Percentiles rank a stretch among this genome's conserved stretches.
Conservation (phyloP, 2,797 vertebrate genomes). For the Lithobates pipiens region DNA sequence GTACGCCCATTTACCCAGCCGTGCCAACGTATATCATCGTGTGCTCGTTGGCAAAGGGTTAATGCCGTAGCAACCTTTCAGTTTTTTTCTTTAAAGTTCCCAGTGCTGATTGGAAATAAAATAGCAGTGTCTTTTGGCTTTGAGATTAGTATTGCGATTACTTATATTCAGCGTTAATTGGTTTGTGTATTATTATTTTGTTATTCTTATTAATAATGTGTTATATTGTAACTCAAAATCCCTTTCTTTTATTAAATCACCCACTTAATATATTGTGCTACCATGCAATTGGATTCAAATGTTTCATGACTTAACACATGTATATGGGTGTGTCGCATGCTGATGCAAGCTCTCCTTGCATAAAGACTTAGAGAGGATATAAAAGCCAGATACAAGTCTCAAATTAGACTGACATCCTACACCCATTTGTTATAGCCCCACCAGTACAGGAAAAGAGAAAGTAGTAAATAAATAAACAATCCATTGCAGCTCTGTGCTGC, state of each 20-base stretch:
- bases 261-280: neutral
- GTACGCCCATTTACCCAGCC: no score
- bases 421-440: slow-evolving; percentile 39
- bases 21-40: no score
- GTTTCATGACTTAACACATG: slow-evolving; percentile 6
- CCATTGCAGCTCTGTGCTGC: slow-evolving; percentile 40
- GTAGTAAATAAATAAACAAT: slow-evolving; percentile 45
- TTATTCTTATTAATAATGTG: no score
- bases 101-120: no score
- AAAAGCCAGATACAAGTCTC: slow-evolving; percentile 41
- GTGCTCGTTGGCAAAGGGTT: no score
- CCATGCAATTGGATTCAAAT: neutral
- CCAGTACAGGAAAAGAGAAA: slow-evolving; percentile 17
- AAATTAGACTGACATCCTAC: slow-evolving; percentile 34
- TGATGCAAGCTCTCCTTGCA: neutral
- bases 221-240: no score
- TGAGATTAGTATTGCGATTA: no score
- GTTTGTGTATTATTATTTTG: no score
- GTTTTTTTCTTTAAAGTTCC: no score
- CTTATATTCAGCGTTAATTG: no score
- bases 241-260: neutral
- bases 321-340: neutral
- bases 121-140: no score
- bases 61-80: no score
- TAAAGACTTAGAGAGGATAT: slow-evolving; percentile 18